Percentiles rank a stretch among this genome's conserved stretches.
These are phyloP conservation scores for Eonycteris spelaea DNA, from an alignment of 2,113 vertebrate genomes.

Conservation along the genomic window DNA sequence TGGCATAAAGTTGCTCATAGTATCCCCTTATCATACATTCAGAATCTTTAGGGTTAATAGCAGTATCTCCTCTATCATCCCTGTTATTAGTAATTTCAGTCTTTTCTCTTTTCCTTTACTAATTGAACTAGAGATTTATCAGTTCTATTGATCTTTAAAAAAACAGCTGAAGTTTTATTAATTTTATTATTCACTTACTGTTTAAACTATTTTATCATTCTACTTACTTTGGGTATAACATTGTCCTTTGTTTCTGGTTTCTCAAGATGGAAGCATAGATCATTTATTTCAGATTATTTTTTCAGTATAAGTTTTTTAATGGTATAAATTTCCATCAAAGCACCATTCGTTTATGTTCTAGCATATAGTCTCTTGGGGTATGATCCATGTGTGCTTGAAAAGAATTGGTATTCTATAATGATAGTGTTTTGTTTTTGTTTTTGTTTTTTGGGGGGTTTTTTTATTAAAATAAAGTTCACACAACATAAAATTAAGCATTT, in stretches of 20 bases:
- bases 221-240: neutral
- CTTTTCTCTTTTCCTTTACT: neutral
- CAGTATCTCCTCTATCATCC: neutral
- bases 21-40: neutral
- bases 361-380: neutral
- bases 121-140: neutral
- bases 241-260: neutral
- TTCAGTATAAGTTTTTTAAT: neutral
- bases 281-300: neutral
- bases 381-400: neutral
- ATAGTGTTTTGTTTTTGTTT: neutral
- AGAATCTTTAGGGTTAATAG: neutral
- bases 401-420: neutral
- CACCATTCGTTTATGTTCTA: neutral
- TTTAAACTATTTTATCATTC: neutral
- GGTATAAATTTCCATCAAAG: neutral
- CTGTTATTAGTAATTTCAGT: neutral
- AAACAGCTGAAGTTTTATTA: neutral
- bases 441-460: neutral
- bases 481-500: neutral
- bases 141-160: neutral
- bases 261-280: neutral
- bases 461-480: neutral
- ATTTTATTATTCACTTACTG: neutral
- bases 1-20: neutral